Base-by-base conservation (phyloP, 1,140 invertebrate species). In the Adoxophyes honmai region DNA sequence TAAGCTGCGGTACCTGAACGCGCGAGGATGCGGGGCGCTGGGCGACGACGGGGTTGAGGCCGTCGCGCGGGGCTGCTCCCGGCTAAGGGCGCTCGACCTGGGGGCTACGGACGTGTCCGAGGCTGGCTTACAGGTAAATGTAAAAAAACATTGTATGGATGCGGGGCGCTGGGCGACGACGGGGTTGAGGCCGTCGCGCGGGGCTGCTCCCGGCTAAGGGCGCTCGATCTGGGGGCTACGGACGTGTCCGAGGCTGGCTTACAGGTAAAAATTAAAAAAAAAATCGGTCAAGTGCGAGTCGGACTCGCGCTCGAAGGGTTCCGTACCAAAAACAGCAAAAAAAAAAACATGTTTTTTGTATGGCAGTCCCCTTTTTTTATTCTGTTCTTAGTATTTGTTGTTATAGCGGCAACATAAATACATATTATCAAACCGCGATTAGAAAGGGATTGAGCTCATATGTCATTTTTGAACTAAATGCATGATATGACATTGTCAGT, bases 281-380 rank as follows among this genome's bases (percentile, higher is more conserved):
- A n/a, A n/a, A n/a, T n/a, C n/a, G n/a, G n/a, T n/a, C n/a, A 97
- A 97, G 4, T 98, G 96, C 78, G 96, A 97, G 67, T 96, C 96
- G 0, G 93, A n/a, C n/a, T n/a, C n/a, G n/a, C n/a, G n/a, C n/a
- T n/a, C n/a, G n/a, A n/a, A n/a, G n/a, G n/a, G n/a, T n/a, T n/a
- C n/a, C n/a, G n/a, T n/a, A n/a, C n/a, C n/a, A n/a, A n/a, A n/a
- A n/a, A n/a, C n/a, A n/a, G n/a, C n/a, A n/a, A n/a, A n/a, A n/a
- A n/a, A n/a, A n/a, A n/a, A n/a, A n/a, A n/a, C n/a, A n/a, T n/a
- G n/a, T n/a, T n/a, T n/a, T n/a, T n/a, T n/a, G n/a, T n/a, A n/a
- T n/a, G n/a, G n/a, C n/a, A n/a, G n/a, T n/a, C n/a, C n/a, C n/a
- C n/a, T n/a, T n/a, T n/a, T n/a, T n/a, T n/a, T n/a, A n/a, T n/a